Evolutionary conservation across 1,140 invertebrate species (phyloP).

Genomic region (Drosophila ogumai): DNA sequence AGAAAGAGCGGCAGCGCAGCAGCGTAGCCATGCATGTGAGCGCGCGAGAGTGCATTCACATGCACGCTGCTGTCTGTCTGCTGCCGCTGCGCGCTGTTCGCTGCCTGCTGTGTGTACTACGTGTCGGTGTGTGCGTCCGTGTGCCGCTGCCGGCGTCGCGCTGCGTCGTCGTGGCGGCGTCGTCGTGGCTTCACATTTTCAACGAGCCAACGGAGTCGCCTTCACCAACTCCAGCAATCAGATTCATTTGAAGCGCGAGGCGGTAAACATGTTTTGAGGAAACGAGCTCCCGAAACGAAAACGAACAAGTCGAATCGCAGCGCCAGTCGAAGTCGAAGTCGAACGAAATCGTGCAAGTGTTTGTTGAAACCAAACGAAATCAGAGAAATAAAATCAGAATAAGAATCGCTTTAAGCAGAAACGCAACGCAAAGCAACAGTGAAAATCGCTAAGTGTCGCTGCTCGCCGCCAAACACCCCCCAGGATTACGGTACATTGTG

Average conservation of each 20-base stretch:
- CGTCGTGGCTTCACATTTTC: slow-evolving; percentile 76
- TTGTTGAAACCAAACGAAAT: slow-evolving; percentile 15
- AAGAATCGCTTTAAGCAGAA: slow-evolving; percentile 8
- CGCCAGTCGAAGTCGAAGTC: slow-evolving; percentile 23
- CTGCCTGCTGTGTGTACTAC: slow-evolving; percentile 6
- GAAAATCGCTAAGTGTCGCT: slow-evolving; percentile 48
- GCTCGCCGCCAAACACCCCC: slow-evolving; percentile 17
- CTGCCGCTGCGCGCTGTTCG: slow-evolving; percentile 13
- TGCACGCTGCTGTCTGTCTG: slow-evolving; percentile 71
- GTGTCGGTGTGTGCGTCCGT: slow-evolving; percentile 24
- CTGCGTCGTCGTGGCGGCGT: slow-evolving; percentile 50
- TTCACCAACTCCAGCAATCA: slow-evolving; percentile 78
- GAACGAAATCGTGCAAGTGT: slow-evolving; percentile 27
- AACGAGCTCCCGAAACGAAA: slow-evolving; percentile 67
- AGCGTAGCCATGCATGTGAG: slow-evolving; percentile 37
- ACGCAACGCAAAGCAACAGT: slow-evolving; percentile 13
- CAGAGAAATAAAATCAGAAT: not conserved
- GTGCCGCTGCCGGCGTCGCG: slow-evolving; percentile 45
- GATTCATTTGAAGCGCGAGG: slow-evolving; percentile 81
- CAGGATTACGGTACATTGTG: slow-evolving; percentile 79
- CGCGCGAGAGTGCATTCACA: slow-evolving; percentile 55
- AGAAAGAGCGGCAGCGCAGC: slow-evolving; percentile 31
- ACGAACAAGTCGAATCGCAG: slow-evolving; percentile 22
- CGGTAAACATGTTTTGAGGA: slow-evolving; percentile 84
- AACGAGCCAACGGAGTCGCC: slow-evolving; percentile 83